Evolutionary conservation across 2,888 invertebrate species (phyloP).

Genomic region (Diplazon laetatorius): DNA sequence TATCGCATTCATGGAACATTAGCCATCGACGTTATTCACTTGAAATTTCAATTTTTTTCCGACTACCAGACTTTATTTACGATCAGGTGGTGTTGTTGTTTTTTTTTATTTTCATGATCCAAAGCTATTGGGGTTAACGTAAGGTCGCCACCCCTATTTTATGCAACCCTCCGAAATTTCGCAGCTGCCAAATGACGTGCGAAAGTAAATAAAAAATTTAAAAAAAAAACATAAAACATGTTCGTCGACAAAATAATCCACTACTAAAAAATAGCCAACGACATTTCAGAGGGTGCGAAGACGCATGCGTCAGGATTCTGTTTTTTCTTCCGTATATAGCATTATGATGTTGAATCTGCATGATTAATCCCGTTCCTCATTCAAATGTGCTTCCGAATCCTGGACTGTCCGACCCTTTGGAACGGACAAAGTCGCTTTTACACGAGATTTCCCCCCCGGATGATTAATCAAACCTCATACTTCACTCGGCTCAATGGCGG

Average conservation of each 20-base stretch:
- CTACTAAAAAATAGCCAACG: constrained; percentile 15
- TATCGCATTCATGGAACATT: constrained; percentile 82
- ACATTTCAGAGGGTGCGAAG: constrained; percentile 5
- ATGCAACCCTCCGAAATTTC: neutral
- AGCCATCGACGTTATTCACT: constrained; percentile 80
- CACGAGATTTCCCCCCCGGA: constrained; percentile 57
- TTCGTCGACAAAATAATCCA: constrained; percentile 25
- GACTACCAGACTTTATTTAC: constrained; percentile 60
- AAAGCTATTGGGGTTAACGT: constrained; percentile 41
- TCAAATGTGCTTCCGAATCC: constrained; percentile 58
- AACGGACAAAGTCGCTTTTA: constrained; percentile 38
- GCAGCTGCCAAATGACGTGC: constrained; percentile 36
- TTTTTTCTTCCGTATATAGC: neutral
- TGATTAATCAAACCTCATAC: constrained; percentile 59
- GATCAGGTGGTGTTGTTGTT: constrained; percentile 22
- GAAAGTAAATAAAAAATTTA: constrained; percentile 33
- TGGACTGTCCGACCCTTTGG: constrained; percentile 24
- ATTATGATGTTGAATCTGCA: constrained; percentile 15
- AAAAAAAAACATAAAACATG: constrained; percentile 21
- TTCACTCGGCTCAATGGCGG: constrained; percentile 18
- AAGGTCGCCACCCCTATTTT: constrained; percentile 20
- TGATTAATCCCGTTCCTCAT: constrained; percentile 56
- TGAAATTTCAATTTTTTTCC: constrained; percentile 72
- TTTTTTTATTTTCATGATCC: constrained; percentile 36
- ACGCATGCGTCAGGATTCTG: neutral